Evolutionary conservation across 2,113 vertebrate genomes (phyloP).

Genomic region (Amia ocellicauda): DNA sequence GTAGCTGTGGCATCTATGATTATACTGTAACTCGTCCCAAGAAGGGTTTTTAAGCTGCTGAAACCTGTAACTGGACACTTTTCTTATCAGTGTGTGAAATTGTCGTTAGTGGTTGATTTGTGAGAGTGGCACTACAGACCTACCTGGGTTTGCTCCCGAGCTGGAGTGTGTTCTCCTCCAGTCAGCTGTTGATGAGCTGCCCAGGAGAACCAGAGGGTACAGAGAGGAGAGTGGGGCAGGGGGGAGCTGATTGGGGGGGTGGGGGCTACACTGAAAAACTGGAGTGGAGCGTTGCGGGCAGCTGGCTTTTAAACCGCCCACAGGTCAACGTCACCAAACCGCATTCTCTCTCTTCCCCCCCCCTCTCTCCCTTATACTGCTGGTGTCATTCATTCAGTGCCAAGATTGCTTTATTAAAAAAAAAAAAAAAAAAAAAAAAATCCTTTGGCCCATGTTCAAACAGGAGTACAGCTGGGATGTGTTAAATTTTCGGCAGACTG

Average conservation of each 20-base stretch:
- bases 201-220: conserved; percentile 15
- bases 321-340: conserved; percentile 22
- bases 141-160: background rate
- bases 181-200: background rate
- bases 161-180: background rate
- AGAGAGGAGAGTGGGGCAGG: conserved; percentile 29
- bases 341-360: conserved; percentile 49
- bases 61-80: too few relatives aligned
- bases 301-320: conserved; percentile 13
- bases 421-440: conserved; percentile 71
- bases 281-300: conserved; percentile 22
- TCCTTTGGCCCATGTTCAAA: conserved; percentile 94
- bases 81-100: too few relatives aligned
- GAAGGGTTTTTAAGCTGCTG: too few relatives aligned
- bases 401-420: conserved; percentile 79
- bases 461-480: conserved; percentile 99
- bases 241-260: too few relatives aligned
- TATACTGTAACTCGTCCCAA: too few relatives aligned
- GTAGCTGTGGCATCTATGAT: too few relatives aligned
- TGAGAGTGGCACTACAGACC: background rate
- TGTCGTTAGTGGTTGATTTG: too few relatives aligned
- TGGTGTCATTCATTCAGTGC: conserved; percentile 97
- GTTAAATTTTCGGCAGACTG: conserved; percentile 99
- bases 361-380: conserved; percentile 66
- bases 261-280: background rate